A percentile compares a stretch with the other conserved stretches of the same genome.
Conservation (phyloP, 2,888 invertebrate genomes). For the Acleris holmiana region DNA sequence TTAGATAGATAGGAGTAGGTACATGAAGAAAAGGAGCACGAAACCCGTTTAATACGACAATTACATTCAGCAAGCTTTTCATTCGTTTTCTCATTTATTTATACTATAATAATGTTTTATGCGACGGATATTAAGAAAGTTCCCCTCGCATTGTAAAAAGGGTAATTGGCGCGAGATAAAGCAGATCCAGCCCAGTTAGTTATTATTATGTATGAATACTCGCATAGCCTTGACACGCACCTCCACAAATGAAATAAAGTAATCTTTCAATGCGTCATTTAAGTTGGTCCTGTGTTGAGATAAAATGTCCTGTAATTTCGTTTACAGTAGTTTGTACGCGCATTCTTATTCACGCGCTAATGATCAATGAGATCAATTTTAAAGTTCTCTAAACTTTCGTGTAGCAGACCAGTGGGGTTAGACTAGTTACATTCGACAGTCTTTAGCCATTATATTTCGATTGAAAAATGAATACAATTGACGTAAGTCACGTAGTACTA, state of each 20-base stretch:
- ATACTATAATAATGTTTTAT: conserved; percentile 44
- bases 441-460: too few relatives aligned
- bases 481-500: too few relatives aligned
- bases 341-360: too few relatives aligned
- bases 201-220: conserved; percentile 29
- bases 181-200: conserved; percentile 24
- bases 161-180: conserved; percentile 44
- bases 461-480: too few relatives aligned
- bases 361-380: too few relatives aligned
- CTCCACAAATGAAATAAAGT: background rate
- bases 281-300: too few relatives aligned
- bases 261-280: background rate
- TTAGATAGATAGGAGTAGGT: background rate
- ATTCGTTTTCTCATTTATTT: conserved; percentile 39
- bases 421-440: too few relatives aligned
- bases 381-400: too few relatives aligned
- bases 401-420: too few relatives aligned
- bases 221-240: conserved; percentile 26
- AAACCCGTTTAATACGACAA: conserved; percentile 8
- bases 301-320: too few relatives aligned
- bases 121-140: conserved; percentile 54
- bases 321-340: too few relatives aligned
- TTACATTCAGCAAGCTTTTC: conserved; percentile 25
- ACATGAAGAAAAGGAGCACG: background rate
- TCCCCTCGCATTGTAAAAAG: conserved; percentile 50